Evolutionary conservation across 2,888 invertebrate genomes (phyloP).

Genomic region (Cerastis leucographa): DNA sequence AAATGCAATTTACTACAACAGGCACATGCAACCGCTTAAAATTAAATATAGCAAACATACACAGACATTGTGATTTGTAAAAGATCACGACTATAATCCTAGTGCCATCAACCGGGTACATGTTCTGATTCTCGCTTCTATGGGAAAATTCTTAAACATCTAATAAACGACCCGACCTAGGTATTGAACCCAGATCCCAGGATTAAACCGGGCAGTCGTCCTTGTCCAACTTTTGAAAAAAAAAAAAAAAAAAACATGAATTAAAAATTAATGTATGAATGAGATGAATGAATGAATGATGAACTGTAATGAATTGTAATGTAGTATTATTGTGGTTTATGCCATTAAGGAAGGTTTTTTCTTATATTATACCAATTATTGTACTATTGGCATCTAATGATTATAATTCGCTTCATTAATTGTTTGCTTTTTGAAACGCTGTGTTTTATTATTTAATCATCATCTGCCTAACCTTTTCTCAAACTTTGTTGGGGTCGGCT

Average conservation of each 20-base stretch:
- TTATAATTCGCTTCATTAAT: slow-evolving; percentile 1
- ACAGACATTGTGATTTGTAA: background rate
- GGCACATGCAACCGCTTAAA: background rate
- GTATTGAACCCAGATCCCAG: background rate
- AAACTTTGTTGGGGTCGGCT: no score
- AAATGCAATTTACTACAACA: background rate
- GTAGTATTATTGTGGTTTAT: background rate
- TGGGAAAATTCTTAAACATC: background rate
- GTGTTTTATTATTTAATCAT: background rate
- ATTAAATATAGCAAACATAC: background rate
- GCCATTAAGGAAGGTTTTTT: background rate
- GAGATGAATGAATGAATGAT: no score
- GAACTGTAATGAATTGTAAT: no score
- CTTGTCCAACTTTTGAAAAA: no score
- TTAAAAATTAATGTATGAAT: no score
- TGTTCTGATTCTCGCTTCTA: background rate
- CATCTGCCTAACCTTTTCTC: no score
- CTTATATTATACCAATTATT: no score
- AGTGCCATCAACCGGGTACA: background rate
- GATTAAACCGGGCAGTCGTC: no score
- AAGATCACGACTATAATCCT: background rate
- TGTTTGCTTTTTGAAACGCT: slow-evolving; percentile 1
- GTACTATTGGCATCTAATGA: background rate
- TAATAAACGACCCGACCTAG: background rate
- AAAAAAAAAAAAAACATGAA: no score